Conservation (phyloP, 2,113 vertebrate species). For the Ahaetulla prasina region DNA sequence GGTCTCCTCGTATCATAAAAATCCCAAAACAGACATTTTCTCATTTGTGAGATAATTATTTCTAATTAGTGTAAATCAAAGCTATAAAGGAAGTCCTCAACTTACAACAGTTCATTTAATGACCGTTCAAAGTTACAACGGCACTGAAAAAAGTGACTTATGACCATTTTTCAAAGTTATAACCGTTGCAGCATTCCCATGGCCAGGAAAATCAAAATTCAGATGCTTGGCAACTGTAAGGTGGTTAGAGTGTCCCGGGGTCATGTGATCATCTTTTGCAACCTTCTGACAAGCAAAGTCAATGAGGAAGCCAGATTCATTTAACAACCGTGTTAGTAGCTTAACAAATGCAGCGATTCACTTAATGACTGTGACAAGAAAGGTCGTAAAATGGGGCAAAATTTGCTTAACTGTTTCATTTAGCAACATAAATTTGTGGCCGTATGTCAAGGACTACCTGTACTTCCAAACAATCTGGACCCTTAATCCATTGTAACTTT, state of each 20-base stretch:
- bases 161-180: not conserved
- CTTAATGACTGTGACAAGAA: not conserved
- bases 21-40: not conserved
- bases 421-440: not conserved
- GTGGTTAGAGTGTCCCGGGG: not conserved
- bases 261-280: not conserved
- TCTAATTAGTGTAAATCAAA: not conserved
- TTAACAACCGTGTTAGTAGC: not conserved
- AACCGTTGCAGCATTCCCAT: not conserved
- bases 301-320: not conserved
- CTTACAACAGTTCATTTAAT: not conserved
- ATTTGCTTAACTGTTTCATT: not conserved
- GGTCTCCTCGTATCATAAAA: not conserved
- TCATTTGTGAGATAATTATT: not conserved
- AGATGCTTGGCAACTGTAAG: not conserved
- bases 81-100: not conserved
- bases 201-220: not conserved
- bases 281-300: not conserved
- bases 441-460: not conserved
- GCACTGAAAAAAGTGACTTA: not conserved
- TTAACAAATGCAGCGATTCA: not conserved
- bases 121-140: not conserved
- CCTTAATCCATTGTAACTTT: not conserved
- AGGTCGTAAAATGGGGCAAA: not conserved
- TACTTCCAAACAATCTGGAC: not conserved